phyloP scores from a whole-genome alignment of 2,888 invertebrate genomes.

The Galeruca laticollis region DNA sequence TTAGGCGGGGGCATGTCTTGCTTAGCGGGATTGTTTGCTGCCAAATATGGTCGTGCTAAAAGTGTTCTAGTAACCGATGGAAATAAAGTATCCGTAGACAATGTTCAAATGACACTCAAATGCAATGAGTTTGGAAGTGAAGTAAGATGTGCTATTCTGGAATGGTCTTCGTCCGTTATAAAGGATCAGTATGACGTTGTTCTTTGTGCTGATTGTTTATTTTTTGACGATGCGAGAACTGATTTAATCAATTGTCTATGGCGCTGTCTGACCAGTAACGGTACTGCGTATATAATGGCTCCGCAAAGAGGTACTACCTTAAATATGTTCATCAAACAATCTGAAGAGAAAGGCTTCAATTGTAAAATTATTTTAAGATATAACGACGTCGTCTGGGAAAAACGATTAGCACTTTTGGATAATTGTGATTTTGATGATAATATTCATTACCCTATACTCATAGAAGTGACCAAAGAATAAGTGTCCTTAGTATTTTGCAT shows the following conservation, averaged over 20 bases:
- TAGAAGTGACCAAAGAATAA: conserved; percentile 72
- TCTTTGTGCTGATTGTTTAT: conserved; percentile 83
- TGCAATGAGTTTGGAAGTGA: conserved; percentile 73
- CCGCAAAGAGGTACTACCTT: conserved; percentile 81
- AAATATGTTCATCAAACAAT: conserved; percentile 75
- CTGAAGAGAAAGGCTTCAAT: conserved; percentile 71
- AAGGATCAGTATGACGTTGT: conserved; percentile 75
- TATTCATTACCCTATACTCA: conserved; percentile 78
- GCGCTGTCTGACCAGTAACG: conserved; percentile 72
- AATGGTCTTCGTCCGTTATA: conserved; percentile 68
- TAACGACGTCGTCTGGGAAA: conserved; percentile 76
- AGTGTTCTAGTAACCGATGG: conserved; percentile 82
- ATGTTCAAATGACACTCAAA: conserved; percentile 75
- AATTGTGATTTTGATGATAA: conserved; percentile 76
- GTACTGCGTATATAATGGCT: conserved; percentile 81
- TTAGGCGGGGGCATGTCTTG: conserved; percentile 90
- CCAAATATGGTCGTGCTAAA: conserved; percentile 75
- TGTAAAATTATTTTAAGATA: conserved; percentile 73
- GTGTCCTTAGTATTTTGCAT: conserved; percentile 62
- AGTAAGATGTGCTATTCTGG: conserved; percentile 69
- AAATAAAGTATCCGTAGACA: conserved; percentile 80
- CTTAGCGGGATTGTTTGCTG: conserved; percentile 79
- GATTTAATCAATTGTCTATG: conserved; percentile 78
- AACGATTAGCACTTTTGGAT: conserved; percentile 73
- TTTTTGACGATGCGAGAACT: conserved; percentile 79